A percentile compares a stretch with the other conserved stretches of the same genome.
Conservation (phyloP, 2,888 invertebrate species). For the Drosophila atroscutellata region DNA sequence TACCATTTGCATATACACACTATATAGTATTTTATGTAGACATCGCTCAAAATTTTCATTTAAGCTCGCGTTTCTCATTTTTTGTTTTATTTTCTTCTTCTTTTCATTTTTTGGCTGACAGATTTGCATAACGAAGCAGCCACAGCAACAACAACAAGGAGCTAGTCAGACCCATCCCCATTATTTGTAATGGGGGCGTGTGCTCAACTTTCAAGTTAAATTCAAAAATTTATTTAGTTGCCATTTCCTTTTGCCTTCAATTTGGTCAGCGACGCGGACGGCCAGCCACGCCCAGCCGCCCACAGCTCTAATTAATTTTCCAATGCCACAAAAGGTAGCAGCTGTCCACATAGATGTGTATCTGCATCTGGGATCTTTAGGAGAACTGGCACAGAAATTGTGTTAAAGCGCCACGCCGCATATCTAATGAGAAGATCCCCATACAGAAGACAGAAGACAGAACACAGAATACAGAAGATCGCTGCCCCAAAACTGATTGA, state of each 20-base stretch:
- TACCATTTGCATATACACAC: constrained; percentile 70
- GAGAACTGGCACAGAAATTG: constrained; percentile 52
- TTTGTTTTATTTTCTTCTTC: constrained; percentile 44
- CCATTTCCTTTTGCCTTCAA: constrained; percentile 55
- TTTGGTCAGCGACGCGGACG: constrained; percentile 60
- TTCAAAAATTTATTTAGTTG: constrained; percentile 66
- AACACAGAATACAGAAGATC: constrained; percentile 29
- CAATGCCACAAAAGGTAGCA: constrained; percentile 54
- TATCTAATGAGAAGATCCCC: constrained; percentile 61
- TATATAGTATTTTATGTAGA: constrained; percentile 62
- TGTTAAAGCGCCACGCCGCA: constrained; percentile 59
- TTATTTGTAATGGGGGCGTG: constrained; percentile 15
- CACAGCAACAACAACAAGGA: constrained; percentile 33
- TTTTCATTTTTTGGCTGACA: constrained; percentile 36
- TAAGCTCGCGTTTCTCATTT: constrained; percentile 45
- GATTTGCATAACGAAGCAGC: constrained; percentile 81
- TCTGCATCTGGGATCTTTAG: constrained; percentile 26
- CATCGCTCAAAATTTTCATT: constrained; percentile 69
- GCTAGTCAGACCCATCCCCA: not conserved
- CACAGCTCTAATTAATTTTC: constrained; percentile 73
- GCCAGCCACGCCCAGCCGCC: constrained; percentile 30
- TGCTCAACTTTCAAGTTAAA: constrained; percentile 49
- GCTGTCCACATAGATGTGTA: constrained; percentile 42
- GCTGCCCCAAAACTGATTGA: constrained; percentile 64
- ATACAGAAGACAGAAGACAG: constrained; percentile 2